phyloP scores from a whole-genome alignment of 2,888 invertebrate species.

The Archips xylosteana region DNA sequence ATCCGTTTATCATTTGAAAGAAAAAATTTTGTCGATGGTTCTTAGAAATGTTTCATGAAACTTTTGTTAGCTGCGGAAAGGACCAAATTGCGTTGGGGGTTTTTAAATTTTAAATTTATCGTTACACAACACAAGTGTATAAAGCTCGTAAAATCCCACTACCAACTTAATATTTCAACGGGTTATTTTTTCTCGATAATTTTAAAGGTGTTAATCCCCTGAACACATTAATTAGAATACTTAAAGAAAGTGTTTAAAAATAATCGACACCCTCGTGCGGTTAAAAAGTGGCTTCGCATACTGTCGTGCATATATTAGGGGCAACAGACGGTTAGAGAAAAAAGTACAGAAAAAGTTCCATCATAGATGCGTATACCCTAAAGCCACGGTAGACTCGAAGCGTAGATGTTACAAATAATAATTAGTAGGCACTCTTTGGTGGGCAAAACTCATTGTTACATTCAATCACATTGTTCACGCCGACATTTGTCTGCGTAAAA shows the following conservation, averaged over 20 bases:
- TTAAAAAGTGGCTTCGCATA: conserved; percentile 15
- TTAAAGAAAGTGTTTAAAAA: conserved; percentile 42
- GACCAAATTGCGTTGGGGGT: too few relatives aligned
- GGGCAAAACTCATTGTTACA: too few relatives aligned
- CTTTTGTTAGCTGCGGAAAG: too few relatives aligned
- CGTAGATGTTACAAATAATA: too few relatives aligned
- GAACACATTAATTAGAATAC: conserved; percentile 35
- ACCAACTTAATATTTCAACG: conserved; percentile 27
- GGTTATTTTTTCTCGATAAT: conserved; percentile 23
- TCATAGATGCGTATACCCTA: conserved; percentile 11
- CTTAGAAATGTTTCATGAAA: too few relatives aligned
- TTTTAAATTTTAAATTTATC: too few relatives aligned
- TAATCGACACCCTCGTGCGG: conserved; percentile 39
- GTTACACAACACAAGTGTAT: too few relatives aligned
- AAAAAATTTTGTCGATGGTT: too few relatives aligned
- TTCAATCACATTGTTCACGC: too few relatives aligned
- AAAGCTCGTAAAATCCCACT: conserved; percentile 3
- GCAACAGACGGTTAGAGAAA: conserved; percentile 32
- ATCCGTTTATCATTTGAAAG: too few relatives aligned
- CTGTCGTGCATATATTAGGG: conserved; percentile 18
- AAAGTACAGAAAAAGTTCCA: conserved; percentile 29
- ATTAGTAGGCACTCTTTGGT: too few relatives aligned
- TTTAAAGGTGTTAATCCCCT: conserved; percentile 38
- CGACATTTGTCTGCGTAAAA: background rate
- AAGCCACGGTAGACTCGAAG: too few relatives aligned